Evolutionary conservation across 2,888 invertebrate genomes (phyloP).

Genomic region (Pocota personata): DNA sequence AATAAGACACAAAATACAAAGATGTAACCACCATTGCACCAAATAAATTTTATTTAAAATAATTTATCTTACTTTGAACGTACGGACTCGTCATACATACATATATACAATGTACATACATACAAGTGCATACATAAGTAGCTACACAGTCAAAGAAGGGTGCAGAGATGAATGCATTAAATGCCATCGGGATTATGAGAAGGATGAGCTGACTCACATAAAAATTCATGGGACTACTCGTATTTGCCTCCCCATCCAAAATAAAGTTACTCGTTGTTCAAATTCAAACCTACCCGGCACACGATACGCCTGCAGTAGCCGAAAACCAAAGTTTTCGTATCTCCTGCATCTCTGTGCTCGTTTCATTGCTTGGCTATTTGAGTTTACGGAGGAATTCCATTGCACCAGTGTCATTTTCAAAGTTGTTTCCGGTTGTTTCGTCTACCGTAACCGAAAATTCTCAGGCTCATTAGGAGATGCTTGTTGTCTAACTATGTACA

Average conservation of each 20-base stretch:
- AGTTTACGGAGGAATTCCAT: conserved; percentile 37
- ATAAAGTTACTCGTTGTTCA: conserved; percentile 33
- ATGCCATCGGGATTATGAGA: conserved; percentile 63
- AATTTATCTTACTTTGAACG: conserved; percentile 66
- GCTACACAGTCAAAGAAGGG: background rate
- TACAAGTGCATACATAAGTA: background rate
- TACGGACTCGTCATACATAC: background rate
- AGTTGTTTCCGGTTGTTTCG: conserved; percentile 63
- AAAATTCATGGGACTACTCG: conserved; percentile 42
- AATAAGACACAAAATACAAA: conserved; percentile 46
- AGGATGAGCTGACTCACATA: conserved; percentile 18
- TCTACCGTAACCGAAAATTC: conserved; percentile 54
- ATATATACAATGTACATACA: too few species aligned
- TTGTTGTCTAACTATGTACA: conserved; percentile 54
- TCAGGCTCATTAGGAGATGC: conserved; percentile 66
- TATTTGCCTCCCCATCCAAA: background rate
- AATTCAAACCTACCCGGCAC: background rate
- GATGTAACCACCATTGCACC: conserved; percentile 46
- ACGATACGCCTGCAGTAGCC: background rate
- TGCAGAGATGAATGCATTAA: conserved; percentile 50
- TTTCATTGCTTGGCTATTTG: conserved; percentile 57
- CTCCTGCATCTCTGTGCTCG: conserved; percentile 21
- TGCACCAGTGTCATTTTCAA: conserved; percentile 64
- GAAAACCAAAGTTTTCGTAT: conserved; percentile 14
- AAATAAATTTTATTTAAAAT: conserved; percentile 39